Evolutionary conservation across 2,888 invertebrate species (phyloP).

Genomic region (Erynnis tages): DNA sequence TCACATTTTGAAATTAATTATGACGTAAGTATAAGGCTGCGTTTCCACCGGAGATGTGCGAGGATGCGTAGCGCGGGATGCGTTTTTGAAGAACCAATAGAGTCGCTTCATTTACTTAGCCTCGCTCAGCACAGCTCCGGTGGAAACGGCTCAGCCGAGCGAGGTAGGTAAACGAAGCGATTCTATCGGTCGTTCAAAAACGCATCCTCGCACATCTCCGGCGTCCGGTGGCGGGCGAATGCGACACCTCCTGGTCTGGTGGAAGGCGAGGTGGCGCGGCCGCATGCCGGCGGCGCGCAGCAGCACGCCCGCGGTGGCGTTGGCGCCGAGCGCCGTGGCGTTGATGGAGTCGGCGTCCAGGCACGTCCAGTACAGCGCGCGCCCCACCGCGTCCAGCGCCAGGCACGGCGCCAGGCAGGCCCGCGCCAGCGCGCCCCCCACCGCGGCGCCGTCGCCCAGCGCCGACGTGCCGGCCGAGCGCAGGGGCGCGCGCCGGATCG

Average conservation of each 20-base stretch:
- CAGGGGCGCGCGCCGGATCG: constrained; percentile 84
- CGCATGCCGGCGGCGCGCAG: constrained; percentile 89
- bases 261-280: constrained; percentile 91
- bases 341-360: constrained; percentile 92
- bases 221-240: too few species aligned
- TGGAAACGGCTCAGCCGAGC: too few species aligned
- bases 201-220: too few species aligned
- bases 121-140: too few species aligned
- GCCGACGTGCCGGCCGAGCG: constrained; percentile 63
- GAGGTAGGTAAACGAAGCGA: too few species aligned
- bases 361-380: constrained; percentile 95
- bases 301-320: constrained; percentile 85
- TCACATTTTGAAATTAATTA: too few species aligned
- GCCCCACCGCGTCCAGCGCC: constrained; percentile 91
- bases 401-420: constrained; percentile 94
- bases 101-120: too few species aligned
- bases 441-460: constrained; percentile 59
- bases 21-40: too few species aligned
- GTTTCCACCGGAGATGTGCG: too few species aligned
- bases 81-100: too few species aligned
- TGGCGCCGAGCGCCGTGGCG: constrained; percentile 88
- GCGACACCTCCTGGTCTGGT: constrained; percentile 89
- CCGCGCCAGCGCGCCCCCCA: constrained; percentile 82
- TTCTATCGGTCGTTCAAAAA: too few species aligned
- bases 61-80: too few species aligned